Conservation (phyloP, 2,888 invertebrate species). For the Drosophila yooni region DNA sequence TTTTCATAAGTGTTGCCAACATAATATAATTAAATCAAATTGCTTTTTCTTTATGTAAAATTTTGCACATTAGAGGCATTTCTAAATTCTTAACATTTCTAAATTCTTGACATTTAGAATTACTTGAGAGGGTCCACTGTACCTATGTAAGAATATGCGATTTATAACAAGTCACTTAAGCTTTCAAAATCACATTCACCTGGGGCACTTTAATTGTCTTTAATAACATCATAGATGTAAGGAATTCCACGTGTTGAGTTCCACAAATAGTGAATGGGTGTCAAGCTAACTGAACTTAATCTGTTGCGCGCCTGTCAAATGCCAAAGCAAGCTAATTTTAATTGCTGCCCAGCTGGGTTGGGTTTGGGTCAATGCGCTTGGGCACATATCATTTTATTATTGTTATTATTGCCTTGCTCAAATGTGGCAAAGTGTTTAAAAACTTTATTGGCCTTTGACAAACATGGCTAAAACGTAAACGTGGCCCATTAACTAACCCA, state of each 20-base stretch:
- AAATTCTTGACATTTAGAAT: not conserved
- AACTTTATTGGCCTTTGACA: constrained; percentile 37
- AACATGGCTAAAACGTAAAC: constrained; percentile 11
- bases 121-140: not conserved
- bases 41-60: too few species aligned
- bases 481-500: constrained; percentile 28
- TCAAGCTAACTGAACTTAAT: constrained; percentile 40
- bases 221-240: constrained; percentile 43
- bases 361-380: constrained; percentile 59
- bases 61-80: not conserved
- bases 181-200: constrained; percentile 19
- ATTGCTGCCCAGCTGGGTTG: constrained; percentile 21
- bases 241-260: constrained; percentile 8
- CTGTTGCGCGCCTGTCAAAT: constrained; percentile 35
- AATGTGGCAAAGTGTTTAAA: constrained; percentile 7
- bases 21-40: too few species aligned
- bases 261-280: constrained; percentile 15
- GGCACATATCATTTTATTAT: not conserved
- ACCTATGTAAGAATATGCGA: not conserved
- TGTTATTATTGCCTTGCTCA: not conserved
- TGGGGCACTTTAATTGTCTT: constrained; percentile 49
- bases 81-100: not conserved
- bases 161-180: constrained; percentile 19
- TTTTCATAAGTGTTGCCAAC: fast-evolving
- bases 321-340: constrained; percentile 19